Evolutionary conservation across 2,113 vertebrate genomes (phyloP), one percentile per base, ranked within the genome.

Genomic region (Myxocyprinus asiaticus): DNA sequence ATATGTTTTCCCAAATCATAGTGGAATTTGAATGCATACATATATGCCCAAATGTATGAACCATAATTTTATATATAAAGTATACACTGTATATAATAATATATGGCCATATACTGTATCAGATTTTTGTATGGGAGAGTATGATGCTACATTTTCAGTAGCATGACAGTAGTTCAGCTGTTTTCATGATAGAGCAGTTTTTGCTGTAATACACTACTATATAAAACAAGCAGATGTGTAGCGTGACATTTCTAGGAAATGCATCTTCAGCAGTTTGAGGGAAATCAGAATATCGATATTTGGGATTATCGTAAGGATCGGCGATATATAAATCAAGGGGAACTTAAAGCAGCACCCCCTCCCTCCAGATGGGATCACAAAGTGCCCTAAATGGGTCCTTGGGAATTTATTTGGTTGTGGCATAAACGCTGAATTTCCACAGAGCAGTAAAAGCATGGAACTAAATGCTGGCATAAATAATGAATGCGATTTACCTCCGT

Each of bases 221-320:
- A 82, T 85, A 79, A 65, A 50, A 75, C 77, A 78, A 15, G 76
- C 58, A 22, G 61, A 81, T 17, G 58, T 33, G 3, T 33, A 33
- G 22, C 3, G 22, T 50, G 53, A 73, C 82, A 89, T 82, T 89
- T 85, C 77, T 33, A 73, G 53, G 6, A 51, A 50, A 45, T 72
- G 87, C 88, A 58, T 50, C 43, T 76, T 90, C 86, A 90, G 89
- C 88, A 85, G 79, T 88, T 85, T 72, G 33, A 9, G 4, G 67
- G 73, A 76, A 85, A 84, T 81, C 67, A 56, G 65, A 56, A 78
- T 67, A 86, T 81, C 68, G 81, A 89, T 69, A 69, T 85, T 75
- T 14, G n/a, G 63, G 78, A 81, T 83, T 86, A 87, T 83, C 79
- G 79, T 67, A 62, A 70, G 67, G 61, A 67, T 53, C 33, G 9